Base-by-base conservation (phyloP, 2,888 invertebrate species). In the Eupithecia pulchellata region DNA sequence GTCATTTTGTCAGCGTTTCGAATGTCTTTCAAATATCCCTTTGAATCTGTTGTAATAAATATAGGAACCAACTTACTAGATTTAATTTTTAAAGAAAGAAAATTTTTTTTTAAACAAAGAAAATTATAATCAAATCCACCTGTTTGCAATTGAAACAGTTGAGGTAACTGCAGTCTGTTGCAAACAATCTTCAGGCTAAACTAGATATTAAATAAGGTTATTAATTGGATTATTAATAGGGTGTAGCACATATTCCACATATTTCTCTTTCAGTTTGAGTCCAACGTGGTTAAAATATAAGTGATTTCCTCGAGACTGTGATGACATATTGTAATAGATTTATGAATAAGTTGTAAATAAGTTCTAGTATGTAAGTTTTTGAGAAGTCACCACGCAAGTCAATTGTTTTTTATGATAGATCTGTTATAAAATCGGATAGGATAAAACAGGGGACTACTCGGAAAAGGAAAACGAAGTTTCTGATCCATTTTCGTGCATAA, bases 271-370 rank as follows among this genome's bases (percentile, higher is more conserved):
- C 42, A 42, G 36, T 77, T 71, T 71, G 72, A 79, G 61, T 82
- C 86, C 84, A 83, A 81, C 84, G 85, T 86, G 88, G 84, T 85
- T 81, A 79, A 81, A 84, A 86, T 85, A 83, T 83, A 83, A 88
- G 91, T 90, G 89, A 90, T 89, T 88, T 88, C 82, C 86, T 88
- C 82, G 89, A 92, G 91, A 93, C 92, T 93, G 92, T 93, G 92
- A 92, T 88, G 87, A 88, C 81, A 83, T 91, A 90, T 78, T 78
- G 68, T 63, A 63, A 62, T 77, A 77, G 74, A 76, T 77, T 81
- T 34, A 32, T 69, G 64, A n/a, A 32, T 52, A 55, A 55, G 57
- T 25, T 52, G 52, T 65, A 55, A 27, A 27, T 60, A 27, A 58
- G 27, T 60, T 60, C 6, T 58, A 58, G 32, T 58, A 34, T 32